Evolutionary conservation across 1,140 invertebrate species (phyloP).

Genomic region (Drosophila aff.): DNA sequence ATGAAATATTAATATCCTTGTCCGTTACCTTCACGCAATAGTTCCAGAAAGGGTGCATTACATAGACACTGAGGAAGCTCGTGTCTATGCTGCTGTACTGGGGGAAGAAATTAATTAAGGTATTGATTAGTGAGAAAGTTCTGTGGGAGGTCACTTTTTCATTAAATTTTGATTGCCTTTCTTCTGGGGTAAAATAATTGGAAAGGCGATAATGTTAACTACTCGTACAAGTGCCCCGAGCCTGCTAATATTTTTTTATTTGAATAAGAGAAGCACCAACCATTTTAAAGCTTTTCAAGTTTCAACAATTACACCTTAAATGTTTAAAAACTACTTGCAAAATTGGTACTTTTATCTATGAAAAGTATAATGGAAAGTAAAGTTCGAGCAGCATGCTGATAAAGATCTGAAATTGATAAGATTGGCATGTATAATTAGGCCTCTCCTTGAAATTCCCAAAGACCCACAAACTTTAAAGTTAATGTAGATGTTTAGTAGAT

Average conservation of each 20-base stretch:
- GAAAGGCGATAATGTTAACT: background rate
- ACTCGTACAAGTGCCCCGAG: no score
- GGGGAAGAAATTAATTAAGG: slow-evolving; percentile 52
- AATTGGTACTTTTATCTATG: no score
- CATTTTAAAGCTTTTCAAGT: no score
- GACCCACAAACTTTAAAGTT: background rate
- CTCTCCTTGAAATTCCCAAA: background rate
- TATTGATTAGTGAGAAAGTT: slow-evolving; percentile 2
- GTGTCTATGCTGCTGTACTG: slow-evolving; percentile 98
- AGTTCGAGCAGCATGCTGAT: background rate
- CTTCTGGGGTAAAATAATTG: background rate
- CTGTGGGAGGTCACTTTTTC: background rate
- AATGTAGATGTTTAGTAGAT: background rate
- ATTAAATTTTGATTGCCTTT: background rate
- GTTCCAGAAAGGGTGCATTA: slow-evolving; percentile 99
- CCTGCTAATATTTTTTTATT: no score
- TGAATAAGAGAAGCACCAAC: no score
- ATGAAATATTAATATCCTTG: background rate
- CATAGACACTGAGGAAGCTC: slow-evolving; percentile 96
- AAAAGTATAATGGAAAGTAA: background rate
- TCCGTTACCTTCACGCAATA: slow-evolving; percentile 93
- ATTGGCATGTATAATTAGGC: background rate
- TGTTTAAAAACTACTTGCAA: no score
- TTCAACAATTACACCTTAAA: no score
- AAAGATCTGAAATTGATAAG: slow-evolving; percentile 8